phyloP scores from a whole-genome alignment of 2,113 vertebrate species.

The Donacobius atricapilla region DNA sequence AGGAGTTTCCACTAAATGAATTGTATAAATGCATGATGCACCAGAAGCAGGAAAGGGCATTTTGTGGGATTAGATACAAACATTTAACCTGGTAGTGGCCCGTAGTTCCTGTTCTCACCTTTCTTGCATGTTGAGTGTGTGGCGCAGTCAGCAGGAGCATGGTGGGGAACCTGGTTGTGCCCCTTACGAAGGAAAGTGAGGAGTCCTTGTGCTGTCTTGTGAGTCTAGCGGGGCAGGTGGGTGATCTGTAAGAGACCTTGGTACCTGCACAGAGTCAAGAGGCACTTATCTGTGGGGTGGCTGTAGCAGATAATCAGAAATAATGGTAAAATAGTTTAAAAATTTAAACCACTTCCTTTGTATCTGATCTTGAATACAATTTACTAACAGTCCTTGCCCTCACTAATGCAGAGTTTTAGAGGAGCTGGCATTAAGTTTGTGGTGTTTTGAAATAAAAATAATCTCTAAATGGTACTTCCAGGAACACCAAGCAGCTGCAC shows the following conservation, averaged over 20 bases:
- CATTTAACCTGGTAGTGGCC: not conserved
- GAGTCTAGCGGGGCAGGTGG: not conserved
- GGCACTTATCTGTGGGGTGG: not conserved
- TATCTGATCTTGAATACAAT: not conserved
- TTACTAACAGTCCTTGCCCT: not conserved
- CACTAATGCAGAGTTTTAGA: not conserved
- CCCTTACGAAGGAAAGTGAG: not conserved
- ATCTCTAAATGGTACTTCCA: not conserved
- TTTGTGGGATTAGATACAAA: not conserved
- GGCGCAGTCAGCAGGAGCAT: not conserved
- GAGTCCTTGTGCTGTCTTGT: not conserved
- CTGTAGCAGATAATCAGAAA: not conserved
- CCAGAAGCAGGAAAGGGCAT: not conserved
- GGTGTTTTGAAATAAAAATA: not conserved
- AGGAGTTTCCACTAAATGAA: not conserved
- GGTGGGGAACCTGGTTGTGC: not conserved
- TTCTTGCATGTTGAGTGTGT: not conserved
- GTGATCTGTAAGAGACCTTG: not conserved
- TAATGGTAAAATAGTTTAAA: not conserved
- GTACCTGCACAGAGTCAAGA: not conserved
- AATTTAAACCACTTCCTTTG: not conserved
- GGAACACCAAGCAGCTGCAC: not conserved
- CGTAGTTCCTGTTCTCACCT: not conserved
- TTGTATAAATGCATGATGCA: not conserved
- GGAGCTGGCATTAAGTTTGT: not conserved